Conservation (phyloP, 92 coral and sea anemone genomes). For the Micromussa lordhowensis region DNA sequence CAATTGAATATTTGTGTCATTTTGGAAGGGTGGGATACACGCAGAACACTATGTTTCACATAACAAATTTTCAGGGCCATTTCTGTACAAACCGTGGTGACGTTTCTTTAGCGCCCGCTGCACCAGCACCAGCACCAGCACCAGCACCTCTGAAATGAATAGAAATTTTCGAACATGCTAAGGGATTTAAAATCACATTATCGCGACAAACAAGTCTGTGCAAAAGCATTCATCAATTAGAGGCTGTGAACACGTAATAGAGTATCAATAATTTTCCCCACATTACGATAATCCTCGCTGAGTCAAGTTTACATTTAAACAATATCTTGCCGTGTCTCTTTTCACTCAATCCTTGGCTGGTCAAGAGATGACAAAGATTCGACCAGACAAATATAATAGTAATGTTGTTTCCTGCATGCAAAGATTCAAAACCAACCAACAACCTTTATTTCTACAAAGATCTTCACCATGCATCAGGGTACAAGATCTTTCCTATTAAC, state of each 20-base stretch:
- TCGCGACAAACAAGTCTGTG: background rate
- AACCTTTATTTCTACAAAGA: too few species aligned
- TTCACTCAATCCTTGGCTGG: too few species aligned
- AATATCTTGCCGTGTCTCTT: too few species aligned
- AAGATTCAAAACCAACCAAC: too few species aligned
- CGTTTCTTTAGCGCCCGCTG: conserved; percentile 23
- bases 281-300: too few species aligned
- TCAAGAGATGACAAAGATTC: too few species aligned
- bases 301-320: too few species aligned
- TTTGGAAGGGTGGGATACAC: background rate
- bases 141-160: conserved; percentile 54
- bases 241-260: background rate
- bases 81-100: conserved; percentile 39
- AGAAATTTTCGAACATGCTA: background rate
- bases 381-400: too few species aligned
- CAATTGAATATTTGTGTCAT: background rate
- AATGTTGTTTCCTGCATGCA: too few species aligned
- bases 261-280: too few species aligned
- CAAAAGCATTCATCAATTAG: background rate
- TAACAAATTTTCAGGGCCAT: background rate
- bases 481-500: too few species aligned
- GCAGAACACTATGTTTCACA: conserved; percentile 27
- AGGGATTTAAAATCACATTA: background rate
- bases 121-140: conserved; percentile 58
- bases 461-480: too few species aligned